Conservation (phyloP, 2,888 invertebrate species). For the Dicranocentrus wangi region DNA sequence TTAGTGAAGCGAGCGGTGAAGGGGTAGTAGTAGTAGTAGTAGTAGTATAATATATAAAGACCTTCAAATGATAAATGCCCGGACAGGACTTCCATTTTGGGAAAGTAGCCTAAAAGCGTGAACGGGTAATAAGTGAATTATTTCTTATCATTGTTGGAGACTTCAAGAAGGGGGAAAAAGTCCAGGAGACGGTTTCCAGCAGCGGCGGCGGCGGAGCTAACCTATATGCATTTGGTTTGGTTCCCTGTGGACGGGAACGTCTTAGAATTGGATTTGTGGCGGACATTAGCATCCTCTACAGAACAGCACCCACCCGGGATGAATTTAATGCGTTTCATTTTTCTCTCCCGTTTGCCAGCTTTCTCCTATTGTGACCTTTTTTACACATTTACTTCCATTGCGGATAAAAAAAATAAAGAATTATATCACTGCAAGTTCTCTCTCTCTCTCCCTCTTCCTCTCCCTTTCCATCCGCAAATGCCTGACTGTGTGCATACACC, state of each 20-base stretch:
- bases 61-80: conserved; percentile 41
- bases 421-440: not conserved
- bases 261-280: conserved; percentile 45
- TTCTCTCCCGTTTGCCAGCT: too few species aligned
- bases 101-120: conserved; percentile 3
- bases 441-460: not conserved
- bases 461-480: not conserved
- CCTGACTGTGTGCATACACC: not conserved
- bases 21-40: too few species aligned
- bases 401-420: too few species aligned
- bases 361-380: too few species aligned
- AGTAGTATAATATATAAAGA: not conserved
- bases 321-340: too few species aligned
- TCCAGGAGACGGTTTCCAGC: not conserved
- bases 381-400: too few species aligned
- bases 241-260: conserved; percentile 38
- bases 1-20: too few species aligned
- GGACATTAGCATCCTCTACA: conserved; percentile 37
- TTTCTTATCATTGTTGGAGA: conserved; percentile 41
- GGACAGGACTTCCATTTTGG: conserved; percentile 23
- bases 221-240: too few species aligned
- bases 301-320: too few species aligned
- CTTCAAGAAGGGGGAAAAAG: conserved; percentile 1
- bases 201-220: not conserved
- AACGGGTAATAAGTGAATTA: conserved; percentile 42